phyloP scores from a whole-genome alignment of 2,113 vertebrate genomes.

The Catharus minimus region DNA sequence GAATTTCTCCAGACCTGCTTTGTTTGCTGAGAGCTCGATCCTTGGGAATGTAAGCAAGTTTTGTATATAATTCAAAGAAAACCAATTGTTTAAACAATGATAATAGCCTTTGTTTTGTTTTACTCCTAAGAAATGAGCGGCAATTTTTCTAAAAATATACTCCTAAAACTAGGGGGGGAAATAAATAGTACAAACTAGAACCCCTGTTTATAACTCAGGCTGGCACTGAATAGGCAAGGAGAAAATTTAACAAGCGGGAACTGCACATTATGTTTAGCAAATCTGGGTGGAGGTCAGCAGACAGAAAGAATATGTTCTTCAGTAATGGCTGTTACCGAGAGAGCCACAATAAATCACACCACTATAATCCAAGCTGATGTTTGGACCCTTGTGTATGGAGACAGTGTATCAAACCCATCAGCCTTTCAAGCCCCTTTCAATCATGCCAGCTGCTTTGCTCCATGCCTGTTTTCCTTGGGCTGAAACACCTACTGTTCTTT shows the following conservation, averaged over 20 bases:
- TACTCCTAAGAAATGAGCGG: slow-evolving; percentile 22
- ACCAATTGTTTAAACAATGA: slow-evolving; percentile 66
- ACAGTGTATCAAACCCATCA: not conserved
- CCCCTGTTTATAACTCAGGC: slow-evolving; percentile 54
- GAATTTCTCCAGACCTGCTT: slow-evolving; percentile 66
- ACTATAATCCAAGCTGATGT: slow-evolving; percentile 31
- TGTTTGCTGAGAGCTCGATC: slow-evolving; percentile 60
- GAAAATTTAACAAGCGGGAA: slow-evolving; percentile 51
- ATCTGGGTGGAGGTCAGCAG: slow-evolving; percentile 60
- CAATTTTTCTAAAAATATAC: slow-evolving; percentile 65
- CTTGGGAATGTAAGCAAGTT: slow-evolving; percentile 66
- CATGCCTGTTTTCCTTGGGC: not conserved
- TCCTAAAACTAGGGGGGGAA: slow-evolving; percentile 29
- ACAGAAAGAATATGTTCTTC: slow-evolving; percentile 7
- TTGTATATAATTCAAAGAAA: slow-evolving; percentile 69
- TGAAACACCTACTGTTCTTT: not conserved
- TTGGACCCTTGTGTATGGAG: slow-evolving; percentile 16
- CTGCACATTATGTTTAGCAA: slow-evolving; percentile 44
- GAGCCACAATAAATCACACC: slow-evolving; percentile 26
- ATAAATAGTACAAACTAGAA: slow-evolving; percentile 48
- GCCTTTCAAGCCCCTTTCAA: slow-evolving; percentile 12
- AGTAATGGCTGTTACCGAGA: not conserved
- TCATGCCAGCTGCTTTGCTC: not conserved
- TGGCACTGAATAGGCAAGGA: slow-evolving; percentile 51
- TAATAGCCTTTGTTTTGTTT: slow-evolving; percentile 63